A percentile compares a stretch with the other conserved stretches of the same genome.
Conservation (phyloP, 2,888 invertebrate species). For the Magallana nippona region DNA sequence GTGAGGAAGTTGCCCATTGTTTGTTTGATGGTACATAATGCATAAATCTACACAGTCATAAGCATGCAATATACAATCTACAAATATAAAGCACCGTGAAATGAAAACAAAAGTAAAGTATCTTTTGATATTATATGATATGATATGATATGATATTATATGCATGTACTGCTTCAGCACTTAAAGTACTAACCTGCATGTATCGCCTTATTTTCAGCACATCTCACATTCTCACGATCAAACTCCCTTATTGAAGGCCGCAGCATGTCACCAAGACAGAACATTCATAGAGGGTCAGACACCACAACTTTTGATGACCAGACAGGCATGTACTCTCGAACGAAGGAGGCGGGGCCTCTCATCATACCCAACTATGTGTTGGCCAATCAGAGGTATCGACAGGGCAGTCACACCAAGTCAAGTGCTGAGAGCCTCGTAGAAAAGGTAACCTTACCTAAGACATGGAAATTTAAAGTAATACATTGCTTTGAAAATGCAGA, state of each 20-base stretch:
- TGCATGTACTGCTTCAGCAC: background rate
- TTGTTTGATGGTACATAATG: too few species aligned
- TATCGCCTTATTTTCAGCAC: slow-evolving; percentile 53
- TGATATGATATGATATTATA: too few species aligned
- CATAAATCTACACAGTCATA: too few species aligned
- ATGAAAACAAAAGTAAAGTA: too few species aligned
- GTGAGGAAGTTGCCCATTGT: too few species aligned
- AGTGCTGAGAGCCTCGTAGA: slow-evolving; percentile 97
- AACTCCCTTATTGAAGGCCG: slow-evolving; percentile 67
- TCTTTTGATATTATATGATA: too few species aligned
- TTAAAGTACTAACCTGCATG: slow-evolving; percentile 13
- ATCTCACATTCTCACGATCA: slow-evolving; percentile 62
- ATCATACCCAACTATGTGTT: slow-evolving; percentile 65
- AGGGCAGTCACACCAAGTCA: slow-evolving; percentile 80
- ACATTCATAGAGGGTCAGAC: slow-evolving; percentile 66
- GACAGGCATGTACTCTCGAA: slow-evolving; percentile 61
- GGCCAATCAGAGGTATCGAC: slow-evolving; percentile 55
- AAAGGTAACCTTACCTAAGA: slow-evolving; percentile 83
- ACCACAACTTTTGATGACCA: slow-evolving; percentile 58
- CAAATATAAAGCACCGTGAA: too few species aligned
- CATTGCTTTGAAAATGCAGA: too few species aligned
- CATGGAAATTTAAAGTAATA: background rate
- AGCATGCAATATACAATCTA: too few species aligned
- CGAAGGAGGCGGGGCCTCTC: slow-evolving; percentile 67
- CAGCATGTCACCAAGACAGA: slow-evolving; percentile 51